Evolutionary conservation across 1,140 invertebrate genomes (phyloP).

Genomic region (Plectrocnemia conspersa): DNA sequence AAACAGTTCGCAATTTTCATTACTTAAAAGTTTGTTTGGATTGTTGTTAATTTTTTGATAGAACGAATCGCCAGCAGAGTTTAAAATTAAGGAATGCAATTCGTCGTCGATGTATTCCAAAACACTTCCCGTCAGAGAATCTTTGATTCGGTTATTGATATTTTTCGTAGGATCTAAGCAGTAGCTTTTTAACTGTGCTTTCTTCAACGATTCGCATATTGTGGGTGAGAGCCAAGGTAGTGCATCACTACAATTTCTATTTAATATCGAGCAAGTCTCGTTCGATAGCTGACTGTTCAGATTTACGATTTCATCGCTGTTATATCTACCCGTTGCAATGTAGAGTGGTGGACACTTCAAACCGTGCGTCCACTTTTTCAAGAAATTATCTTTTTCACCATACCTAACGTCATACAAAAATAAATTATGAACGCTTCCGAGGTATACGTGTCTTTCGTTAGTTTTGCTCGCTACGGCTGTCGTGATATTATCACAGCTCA

Average conservation of each 20-base stretch:
- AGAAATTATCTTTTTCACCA: constrained; percentile 8
- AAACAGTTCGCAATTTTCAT: neutral
- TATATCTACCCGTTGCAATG: constrained; percentile 8
- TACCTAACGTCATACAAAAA: constrained; percentile 26
- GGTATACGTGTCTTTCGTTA: constrained; percentile 13
- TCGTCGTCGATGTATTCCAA: constrained; percentile 1
- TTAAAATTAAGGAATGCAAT: constrained; percentile 14
- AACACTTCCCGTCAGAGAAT: constrained; percentile 18
- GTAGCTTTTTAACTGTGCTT: constrained; percentile 13
- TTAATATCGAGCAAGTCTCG: constrained; percentile 17
- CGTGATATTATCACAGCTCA: constrained; percentile 25
- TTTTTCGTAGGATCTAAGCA: constrained; percentile 29
- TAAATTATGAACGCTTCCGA: constrained; percentile 22
- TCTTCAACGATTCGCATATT: constrained; percentile 19
- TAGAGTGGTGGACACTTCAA: constrained; percentile 20
- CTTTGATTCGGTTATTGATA: constrained; percentile 17
- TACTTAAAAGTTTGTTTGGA: too few species aligned
- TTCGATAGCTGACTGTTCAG: constrained; percentile 8
- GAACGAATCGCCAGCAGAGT: constrained; percentile 29
- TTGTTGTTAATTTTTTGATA: constrained; percentile 22
- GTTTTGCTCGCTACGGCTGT: constrained; percentile 9
- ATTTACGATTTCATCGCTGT: constrained; percentile 21
- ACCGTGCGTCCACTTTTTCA: constrained; percentile 29
- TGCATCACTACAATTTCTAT: constrained; percentile 5
- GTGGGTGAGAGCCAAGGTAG: constrained; percentile 17